Evolutionary conservation across 92 coral and sea anemone species (phyloP).

Genomic region (Pocillopora grandis): DNA sequence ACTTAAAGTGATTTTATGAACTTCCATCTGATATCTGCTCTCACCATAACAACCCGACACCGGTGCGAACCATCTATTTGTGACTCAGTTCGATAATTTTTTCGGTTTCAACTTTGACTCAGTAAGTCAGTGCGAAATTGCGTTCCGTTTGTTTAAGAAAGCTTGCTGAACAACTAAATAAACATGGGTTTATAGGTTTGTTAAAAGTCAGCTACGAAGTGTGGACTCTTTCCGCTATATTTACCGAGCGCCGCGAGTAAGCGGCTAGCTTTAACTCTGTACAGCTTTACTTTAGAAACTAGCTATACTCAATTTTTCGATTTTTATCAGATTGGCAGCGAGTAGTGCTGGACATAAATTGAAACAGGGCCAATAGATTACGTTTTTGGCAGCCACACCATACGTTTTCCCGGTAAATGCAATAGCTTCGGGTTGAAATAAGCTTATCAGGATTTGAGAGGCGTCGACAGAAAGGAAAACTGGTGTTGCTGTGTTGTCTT

Average conservation of each 20-base stretch:
- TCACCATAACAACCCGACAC: neutral
- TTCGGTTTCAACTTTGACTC: too few relatives aligned
- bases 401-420: neutral
- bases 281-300: neutral
- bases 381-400: neutral
- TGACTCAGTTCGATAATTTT: neutral
- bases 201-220: slow-evolving; percentile 10
- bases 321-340: slow-evolving; percentile 5
- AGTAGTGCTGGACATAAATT: neutral
- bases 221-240: slow-evolving; percentile 17
- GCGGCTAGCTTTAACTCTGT: neutral
- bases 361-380: neutral
- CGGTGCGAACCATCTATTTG: neutral
- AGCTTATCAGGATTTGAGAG: too few relatives aligned
- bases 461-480: too few relatives aligned
- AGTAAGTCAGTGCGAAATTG: neutral
- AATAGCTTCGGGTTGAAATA: neutral
- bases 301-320: neutral
- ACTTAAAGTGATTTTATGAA: neutral
- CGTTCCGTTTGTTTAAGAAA: slow-evolving; percentile 26
- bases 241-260: neutral
- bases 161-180: slow-evolving; percentile 28
- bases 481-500: too few relatives aligned
- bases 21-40: neutral
- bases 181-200: slow-evolving; percentile 16